phyloP scores from a whole-genome alignment of 2,113 vertebrate species.

The Indri indri region DNA sequence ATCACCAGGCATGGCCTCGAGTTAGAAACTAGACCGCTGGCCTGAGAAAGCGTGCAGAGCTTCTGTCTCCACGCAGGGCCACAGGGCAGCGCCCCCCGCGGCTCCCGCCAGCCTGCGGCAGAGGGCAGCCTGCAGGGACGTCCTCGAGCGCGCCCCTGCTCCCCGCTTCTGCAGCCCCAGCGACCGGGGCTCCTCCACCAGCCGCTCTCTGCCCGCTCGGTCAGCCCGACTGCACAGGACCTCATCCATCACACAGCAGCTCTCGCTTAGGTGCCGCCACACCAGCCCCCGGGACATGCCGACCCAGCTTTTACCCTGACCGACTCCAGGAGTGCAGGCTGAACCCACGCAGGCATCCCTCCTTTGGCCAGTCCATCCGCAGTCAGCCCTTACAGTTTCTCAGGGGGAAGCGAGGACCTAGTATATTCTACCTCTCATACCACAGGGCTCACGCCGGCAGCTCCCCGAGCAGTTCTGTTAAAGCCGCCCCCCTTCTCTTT shows the following conservation, averaged over 20 bases:
- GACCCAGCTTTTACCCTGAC: background rate
- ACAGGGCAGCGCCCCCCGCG: rapidly evolving
- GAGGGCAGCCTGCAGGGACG: background rate
- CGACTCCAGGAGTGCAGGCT: background rate
- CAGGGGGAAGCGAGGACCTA: background rate
- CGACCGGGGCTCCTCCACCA: background rate
- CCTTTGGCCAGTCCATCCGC: background rate
- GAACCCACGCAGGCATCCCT: background rate
- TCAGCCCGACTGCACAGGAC: background rate
- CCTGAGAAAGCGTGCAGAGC: background rate
- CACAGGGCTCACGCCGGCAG: background rate
- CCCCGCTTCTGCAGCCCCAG: background rate
- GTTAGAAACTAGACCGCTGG: background rate
- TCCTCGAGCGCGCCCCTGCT: too few relatives aligned
- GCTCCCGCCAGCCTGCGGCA: background rate
- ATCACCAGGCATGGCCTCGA: background rate
- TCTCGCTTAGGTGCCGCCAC: background rate
- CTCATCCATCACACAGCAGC: too few relatives aligned
- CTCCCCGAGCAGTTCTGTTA: background rate
- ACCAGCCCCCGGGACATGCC: background rate
- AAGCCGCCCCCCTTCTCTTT: too few relatives aligned
- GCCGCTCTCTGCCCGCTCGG: background rate
- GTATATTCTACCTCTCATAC: background rate
- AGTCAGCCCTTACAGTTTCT: background rate
- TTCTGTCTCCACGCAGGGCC: background rate